Percentiles rank a stretch among this genome's conserved stretches.
Conservation (phyloP, 2,797 vertebrate species). For the Chromis chromis region DNA sequence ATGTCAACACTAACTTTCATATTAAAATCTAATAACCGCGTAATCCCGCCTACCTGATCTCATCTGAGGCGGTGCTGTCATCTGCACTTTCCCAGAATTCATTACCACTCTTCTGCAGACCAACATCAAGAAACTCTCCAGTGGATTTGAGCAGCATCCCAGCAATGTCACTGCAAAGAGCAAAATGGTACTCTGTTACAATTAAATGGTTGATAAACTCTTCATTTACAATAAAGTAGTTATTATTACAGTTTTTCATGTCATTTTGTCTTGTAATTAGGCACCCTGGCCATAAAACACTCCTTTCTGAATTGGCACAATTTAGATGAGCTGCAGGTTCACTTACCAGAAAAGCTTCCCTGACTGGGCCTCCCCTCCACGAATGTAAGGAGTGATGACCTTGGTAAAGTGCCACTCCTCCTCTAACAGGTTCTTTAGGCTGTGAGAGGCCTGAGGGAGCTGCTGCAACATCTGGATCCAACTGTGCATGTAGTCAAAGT, state of each 20-base stretch:
- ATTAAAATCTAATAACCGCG: not conserved
- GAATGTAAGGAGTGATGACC: slow-evolving; percentile 98
- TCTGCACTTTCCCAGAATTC: slow-evolving; percentile 95
- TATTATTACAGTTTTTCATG: not conserved
- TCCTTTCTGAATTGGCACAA: not conserved
- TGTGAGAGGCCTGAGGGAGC: slow-evolving; percentile 98
- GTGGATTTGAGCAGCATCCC: slow-evolving; percentile 98
- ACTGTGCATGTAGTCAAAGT: slow-evolving; percentile 99
- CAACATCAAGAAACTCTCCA: slow-evolving; percentile 93
- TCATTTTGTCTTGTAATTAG: no score
- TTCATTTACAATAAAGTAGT: not conserved
- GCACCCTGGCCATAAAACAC: no score
- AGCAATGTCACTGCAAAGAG: slow-evolving; percentile 91
- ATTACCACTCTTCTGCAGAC: slow-evolving; percentile 92
- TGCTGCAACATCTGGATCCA: slow-evolving; percentile 99
- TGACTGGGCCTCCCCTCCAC: slow-evolving; percentile 97
- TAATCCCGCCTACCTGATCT: slow-evolving; percentile 88
- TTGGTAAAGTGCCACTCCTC: slow-evolving; percentile 99
- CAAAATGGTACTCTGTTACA: not conserved
- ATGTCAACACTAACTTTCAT: not conserved
- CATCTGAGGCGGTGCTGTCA: slow-evolving; percentile 93
- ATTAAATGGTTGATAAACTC: not conserved
- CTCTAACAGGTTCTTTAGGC: slow-evolving; percentile 97
- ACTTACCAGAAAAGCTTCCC: slow-evolving; percentile 97
- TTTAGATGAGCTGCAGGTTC: not conserved